Evolutionary conservation across 2,888 invertebrate genomes (phyloP), one percentile per base, ranked within the genome.

Genomic region (Axea sp.): DNA sequence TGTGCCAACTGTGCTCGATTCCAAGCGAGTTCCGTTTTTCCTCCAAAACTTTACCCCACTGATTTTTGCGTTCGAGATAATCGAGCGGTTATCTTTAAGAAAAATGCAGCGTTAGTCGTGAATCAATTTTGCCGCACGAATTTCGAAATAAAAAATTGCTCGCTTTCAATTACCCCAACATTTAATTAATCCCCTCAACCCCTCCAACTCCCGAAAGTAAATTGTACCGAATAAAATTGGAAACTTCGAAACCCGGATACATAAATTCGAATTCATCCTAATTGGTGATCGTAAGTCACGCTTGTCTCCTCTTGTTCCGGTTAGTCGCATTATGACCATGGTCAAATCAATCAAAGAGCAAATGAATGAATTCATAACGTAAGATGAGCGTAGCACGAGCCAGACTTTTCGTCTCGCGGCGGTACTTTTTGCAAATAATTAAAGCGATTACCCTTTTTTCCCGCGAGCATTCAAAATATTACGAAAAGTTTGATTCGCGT

Each of bases 221-320:
- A 30, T 35, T 17, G 37, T 22, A 12, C 3, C 11, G 41, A 59
- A 51, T 43, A 43, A 59, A 57, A 51, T 51, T 49, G 59, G 51
- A 60, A 69, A 69, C 45, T 60, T 31, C 8, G 41, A 39, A 69
- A 35, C 47, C 59, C 59, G 69, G 69, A 69, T 31, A 11, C 55
- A 71, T 69, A 71, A 71, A 71, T 71, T 55, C 47, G 55, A 41
- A 55, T 62, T 69, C 19, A 62, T 45, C 35, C 55, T 55, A 71
- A 62, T 71, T 62, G 68, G 51, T 53, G 45, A 19, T 15, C 57
- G 53, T 53, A 62, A 57, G 64, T 64, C 64, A 64, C 35, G 49
- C 57, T 37, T 15, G 59, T 59, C 72, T 59, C 55, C 19, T 51
- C 59, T 45, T 14, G 57, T 57, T 72, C 72, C 72, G 64, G 49